These are phyloP conservation scores for Neria commutata DNA, from an alignment of 2,888 invertebrate species.

Conservation along the genomic window DNA sequence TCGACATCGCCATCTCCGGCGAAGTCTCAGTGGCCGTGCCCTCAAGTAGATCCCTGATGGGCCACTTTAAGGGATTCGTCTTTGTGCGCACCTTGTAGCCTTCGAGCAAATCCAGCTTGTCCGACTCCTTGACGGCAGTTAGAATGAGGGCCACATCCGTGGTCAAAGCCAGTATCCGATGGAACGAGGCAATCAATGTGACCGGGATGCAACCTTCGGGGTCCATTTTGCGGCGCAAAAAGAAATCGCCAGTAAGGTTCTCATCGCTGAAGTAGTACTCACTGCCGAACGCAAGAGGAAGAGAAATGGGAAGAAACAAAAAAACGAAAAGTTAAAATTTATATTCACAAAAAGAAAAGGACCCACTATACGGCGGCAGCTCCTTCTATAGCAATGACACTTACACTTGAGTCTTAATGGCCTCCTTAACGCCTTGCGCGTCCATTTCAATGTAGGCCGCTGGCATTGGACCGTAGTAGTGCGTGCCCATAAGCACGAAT, in stretches of 20 bases:
- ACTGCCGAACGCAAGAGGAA: slow-evolving; percentile 64
- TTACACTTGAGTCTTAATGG: slow-evolving; percentile 90
- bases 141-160: slow-evolving; percentile 83
- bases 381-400: slow-evolving; percentile 62
- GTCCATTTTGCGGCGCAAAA: slow-evolving; percentile 96
- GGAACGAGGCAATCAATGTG: slow-evolving; percentile 93
- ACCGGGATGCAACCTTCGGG: slow-evolving; percentile 91
- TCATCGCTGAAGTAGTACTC: slow-evolving; percentile 99
- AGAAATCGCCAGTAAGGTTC: slow-evolving; percentile 94
- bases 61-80: slow-evolving; percentile 87
- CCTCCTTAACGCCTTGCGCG: slow-evolving; percentile 74
- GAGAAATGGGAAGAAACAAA: slow-evolving; percentile 9
- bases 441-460: slow-evolving; percentile 61
- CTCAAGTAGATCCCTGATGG: slow-evolving; percentile 70
- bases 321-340: background rate
- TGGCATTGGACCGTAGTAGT: slow-evolving; percentile 60
- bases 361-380: no score
- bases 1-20: slow-evolving; percentile 10
- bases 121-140: slow-evolving; percentile 84
- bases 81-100: slow-evolving; percentile 84
- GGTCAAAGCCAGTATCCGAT: slow-evolving; percentile 87
- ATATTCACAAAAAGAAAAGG: background rate
- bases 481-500: slow-evolving; percentile 61
- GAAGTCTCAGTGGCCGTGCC: no score
- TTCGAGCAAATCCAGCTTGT: slow-evolving; percentile 79